Evolutionary conservation across 2,888 invertebrate species (phyloP).

Genomic region (Papilio elwesi): DNA sequence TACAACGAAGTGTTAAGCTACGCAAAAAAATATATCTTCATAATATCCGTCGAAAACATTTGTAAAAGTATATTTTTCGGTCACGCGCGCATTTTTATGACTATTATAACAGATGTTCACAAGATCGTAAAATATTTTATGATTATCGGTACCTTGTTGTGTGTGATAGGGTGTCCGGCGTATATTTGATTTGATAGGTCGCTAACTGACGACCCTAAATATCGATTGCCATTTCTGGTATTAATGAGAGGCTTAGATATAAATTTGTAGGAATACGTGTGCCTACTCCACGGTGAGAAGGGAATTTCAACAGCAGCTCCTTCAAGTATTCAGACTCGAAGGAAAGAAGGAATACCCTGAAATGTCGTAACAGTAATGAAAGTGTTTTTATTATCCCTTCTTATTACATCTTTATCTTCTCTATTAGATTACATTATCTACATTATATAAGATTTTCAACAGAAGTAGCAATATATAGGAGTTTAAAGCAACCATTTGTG

Average conservation of each 20-base stretch:
- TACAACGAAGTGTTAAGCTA: no score
- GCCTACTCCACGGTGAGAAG: no score
- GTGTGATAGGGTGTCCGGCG: not conserved
- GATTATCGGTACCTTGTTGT: constrained; percentile 8
- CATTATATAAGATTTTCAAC: not conserved
- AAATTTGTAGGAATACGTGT: no score
- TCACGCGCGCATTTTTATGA: constrained; percentile 14
- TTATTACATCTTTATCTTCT: not conserved
- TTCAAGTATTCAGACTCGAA: no score
- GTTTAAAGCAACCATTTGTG: not conserved
- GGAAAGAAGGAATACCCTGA: no score
- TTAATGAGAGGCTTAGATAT: not conserved
- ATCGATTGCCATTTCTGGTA: not conserved
- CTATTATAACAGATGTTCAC: constrained; percentile 21
- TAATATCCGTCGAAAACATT: not conserved
- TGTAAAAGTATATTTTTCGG: not conserved
- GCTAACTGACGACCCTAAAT: not conserved
- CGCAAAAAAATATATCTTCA: no score
- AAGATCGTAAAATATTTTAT: constrained; percentile 20
- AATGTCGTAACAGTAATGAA: not conserved
- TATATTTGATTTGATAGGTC: constrained; percentile 3
- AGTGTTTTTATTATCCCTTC: not conserved
- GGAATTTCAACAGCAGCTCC: no score
- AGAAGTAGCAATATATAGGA: not conserved
- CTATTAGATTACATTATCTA: not conserved